These are phyloP conservation scores for Apodemia mormo DNA, from an alignment of 2,888 invertebrate genomes.

Conservation along the genomic window DNA sequence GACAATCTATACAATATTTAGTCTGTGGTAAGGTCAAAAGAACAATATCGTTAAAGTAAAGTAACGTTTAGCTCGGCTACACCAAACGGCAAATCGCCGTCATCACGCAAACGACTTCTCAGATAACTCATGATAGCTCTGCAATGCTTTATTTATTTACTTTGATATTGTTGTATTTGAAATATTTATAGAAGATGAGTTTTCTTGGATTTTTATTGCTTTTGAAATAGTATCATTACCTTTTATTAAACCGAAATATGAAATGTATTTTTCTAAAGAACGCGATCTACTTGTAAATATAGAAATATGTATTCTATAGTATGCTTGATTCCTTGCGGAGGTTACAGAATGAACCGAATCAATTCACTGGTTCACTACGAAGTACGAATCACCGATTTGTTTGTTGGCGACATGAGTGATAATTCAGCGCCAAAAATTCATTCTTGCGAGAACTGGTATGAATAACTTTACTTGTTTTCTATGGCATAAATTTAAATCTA, in stretches of 20 bases:
- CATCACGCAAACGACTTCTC: neutral
- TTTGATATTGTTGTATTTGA: slow-evolving; percentile 5
- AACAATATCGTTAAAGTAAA: slow-evolving; percentile 16
- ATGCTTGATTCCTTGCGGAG: no score
- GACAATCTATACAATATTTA: neutral
- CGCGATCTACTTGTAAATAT: no score
- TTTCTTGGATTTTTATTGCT: neutral
- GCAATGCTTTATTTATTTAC: slow-evolving; percentile 6
- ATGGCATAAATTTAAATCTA: no score
- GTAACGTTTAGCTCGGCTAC: slow-evolving; percentile 2
- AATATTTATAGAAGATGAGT: slow-evolving; percentile 3
- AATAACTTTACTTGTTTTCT: no score
- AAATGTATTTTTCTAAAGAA: no score
- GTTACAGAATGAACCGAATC: no score
- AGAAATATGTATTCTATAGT: no score
- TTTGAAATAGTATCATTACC: neutral
- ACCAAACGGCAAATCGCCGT: slow-evolving; percentile 2
- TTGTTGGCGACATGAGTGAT: no score
- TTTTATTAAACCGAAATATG: neutral
- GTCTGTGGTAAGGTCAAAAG: slow-evolving; percentile 6
- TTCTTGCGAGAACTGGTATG: no score
- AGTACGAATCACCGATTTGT: no score
- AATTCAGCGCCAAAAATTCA: no score
- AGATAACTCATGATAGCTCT: slow-evolving; percentile 10
- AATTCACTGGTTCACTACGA: no score